These are phyloP conservation scores for Eupsilia transversa DNA, from an alignment of 2,888 invertebrate species.

Conservation along the genomic window DNA sequence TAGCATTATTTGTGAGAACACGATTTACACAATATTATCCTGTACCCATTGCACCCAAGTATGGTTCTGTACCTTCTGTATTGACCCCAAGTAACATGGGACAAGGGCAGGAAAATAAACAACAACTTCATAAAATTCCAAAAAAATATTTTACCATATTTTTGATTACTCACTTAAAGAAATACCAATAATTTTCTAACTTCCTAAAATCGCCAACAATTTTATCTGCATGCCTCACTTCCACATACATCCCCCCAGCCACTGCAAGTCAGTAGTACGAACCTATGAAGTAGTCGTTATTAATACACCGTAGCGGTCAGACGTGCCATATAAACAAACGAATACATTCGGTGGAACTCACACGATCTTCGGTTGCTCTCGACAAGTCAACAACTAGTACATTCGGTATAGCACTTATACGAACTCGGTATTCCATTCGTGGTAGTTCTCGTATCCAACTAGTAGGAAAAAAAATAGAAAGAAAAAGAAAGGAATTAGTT, in stretches of 20 bases:
- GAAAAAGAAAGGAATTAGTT: neutral
- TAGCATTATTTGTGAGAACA: too few relatives aligned
- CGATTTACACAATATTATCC: too few relatives aligned
- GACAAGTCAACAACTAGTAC: neutral
- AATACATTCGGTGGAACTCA: constrained; percentile 8
- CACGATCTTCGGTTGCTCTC: neutral
- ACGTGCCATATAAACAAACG: constrained; percentile 53
- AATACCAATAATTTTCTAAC: too few relatives aligned
- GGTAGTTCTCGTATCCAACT: neutral
- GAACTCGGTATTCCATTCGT: neutral
- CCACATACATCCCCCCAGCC: constrained; percentile 41
- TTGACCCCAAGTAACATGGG: too few relatives aligned
- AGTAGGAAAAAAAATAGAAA: neutral
- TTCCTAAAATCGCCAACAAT: neutral
- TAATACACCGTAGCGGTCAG: constrained; percentile 79
- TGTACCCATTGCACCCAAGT: too few relatives aligned
- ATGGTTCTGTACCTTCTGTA: too few relatives aligned
- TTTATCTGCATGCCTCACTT: constrained; percentile 32
- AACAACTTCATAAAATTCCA: too few relatives aligned
- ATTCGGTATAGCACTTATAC: neutral
- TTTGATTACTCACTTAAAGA: too few relatives aligned
- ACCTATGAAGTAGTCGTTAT: constrained; percentile 83
- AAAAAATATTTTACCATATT: too few relatives aligned
- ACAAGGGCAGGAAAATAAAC: too few relatives aligned
- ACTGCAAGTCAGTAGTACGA: constrained; percentile 69